These are phyloP conservation scores for Callyntrura sp. DNA, from an alignment of 2,888 invertebrate genomes.

Conservation along the genomic window DNA sequence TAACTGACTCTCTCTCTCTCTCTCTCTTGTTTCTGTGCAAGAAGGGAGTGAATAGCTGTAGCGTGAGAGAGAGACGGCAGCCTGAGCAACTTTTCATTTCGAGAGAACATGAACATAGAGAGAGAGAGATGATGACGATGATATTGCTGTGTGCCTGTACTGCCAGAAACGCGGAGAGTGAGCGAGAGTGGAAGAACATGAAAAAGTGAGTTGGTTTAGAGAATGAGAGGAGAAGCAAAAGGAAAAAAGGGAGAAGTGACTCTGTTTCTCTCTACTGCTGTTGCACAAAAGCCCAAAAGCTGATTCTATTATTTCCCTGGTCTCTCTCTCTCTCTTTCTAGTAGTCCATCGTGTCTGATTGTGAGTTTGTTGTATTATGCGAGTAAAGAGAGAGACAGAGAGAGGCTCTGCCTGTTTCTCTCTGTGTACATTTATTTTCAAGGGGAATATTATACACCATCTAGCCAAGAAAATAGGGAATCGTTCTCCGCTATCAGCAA, in stretches of 20 bases:
- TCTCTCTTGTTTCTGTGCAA: neutral
- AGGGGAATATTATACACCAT: no score
- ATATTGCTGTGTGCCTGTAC: neutral
- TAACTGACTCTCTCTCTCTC: neutral
- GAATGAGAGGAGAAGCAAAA: no score
- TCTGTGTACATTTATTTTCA: neutral
- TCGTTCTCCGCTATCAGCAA: no score
- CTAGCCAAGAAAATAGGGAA: no score
- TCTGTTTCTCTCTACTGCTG: neutral
- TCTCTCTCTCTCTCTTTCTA: neutral
- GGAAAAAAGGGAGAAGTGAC: slow-evolving; percentile 5
- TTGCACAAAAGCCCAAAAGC: slow-evolving; percentile 8
- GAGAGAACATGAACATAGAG: neutral
- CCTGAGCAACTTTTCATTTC: neutral
- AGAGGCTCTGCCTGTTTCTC: neutral
- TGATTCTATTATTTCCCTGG: slow-evolving; percentile 7
- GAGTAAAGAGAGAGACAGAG: no score
- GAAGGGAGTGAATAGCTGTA: no score
- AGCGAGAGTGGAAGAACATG: no score
- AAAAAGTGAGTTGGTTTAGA: no score
- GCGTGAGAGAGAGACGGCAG: no score
- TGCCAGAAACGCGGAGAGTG: neutral
- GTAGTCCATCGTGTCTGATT: neutral
- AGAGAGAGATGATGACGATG: no score
- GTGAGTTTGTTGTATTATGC: neutral